Percentiles rank a stretch among this genome's conserved stretches.
Evolutionary conservation across 2,797 vertebrate genomes (phyloP).

Genomic region (Valencia hispanica): DNA sequence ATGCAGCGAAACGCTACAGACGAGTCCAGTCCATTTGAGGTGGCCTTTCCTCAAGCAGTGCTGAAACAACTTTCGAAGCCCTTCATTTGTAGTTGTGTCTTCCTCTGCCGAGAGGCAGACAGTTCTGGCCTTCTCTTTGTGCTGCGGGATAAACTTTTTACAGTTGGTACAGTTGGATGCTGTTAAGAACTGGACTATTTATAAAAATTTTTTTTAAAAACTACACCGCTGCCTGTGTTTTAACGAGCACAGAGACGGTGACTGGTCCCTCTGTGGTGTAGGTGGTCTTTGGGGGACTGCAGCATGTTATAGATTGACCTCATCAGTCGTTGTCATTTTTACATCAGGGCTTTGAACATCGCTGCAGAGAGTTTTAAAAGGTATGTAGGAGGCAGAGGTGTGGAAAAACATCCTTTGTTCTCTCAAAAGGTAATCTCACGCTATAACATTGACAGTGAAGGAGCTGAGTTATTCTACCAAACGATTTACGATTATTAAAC

Average conservation of each 20-base stretch:
- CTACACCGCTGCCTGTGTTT: constrained; percentile 13
- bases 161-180: background rate
- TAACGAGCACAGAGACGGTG: constrained; percentile 47
- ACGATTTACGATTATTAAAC: background rate
- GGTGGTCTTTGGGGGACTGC: constrained; percentile 25
- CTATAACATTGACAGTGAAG: background rate
- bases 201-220: too few relatives aligned
- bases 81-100: background rate
- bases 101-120: constrained; percentile 27
- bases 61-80: background rate
- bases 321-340: constrained; percentile 18
- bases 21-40: background rate
- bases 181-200: constrained; percentile 22
- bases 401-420: constrained; percentile 17
- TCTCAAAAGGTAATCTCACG: background rate
- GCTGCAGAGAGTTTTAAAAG: constrained; percentile 13
- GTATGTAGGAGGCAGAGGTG: background rate
- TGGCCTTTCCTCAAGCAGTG: background rate
- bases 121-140: constrained; percentile 13
- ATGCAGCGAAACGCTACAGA: background rate
- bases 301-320: constrained; percentile 23
- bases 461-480: background rate
- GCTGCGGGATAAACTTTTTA: constrained; percentile 28
- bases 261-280: constrained; percentile 30
- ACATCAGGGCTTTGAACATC: background rate